Conservation (phyloP, 2,888 invertebrate genomes). For the Arctia plantaginis region DNA sequence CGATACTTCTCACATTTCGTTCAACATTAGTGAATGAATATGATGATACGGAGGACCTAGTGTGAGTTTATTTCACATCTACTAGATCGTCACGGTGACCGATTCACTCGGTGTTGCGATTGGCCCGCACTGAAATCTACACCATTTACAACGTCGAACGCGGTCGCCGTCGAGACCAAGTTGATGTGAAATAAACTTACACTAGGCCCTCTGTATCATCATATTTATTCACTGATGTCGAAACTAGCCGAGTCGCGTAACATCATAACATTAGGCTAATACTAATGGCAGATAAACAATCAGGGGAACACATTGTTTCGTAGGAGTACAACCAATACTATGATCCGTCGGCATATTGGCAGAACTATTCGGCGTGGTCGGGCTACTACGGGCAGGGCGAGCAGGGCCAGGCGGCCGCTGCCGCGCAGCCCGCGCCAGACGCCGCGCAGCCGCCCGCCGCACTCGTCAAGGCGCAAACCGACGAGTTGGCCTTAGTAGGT, state of each 20-base stretch:
- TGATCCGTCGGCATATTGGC: constrained; percentile 95
- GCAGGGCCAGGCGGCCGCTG: constrained; percentile 77
- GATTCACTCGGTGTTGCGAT: too few species aligned
- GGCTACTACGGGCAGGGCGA: constrained; percentile 91
- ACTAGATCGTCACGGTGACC: background rate
- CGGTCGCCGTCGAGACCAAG: too few species aligned
- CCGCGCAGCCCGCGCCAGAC: constrained; percentile 61
- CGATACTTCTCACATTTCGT: background rate
- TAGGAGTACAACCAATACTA: constrained; percentile 92
- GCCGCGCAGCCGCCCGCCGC: constrained; percentile 63
- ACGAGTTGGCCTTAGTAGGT: constrained; percentile 92
- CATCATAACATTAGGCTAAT: constrained; percentile 5
- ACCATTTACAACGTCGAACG: too few species aligned
- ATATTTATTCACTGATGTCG: background rate
- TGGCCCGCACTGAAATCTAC: too few species aligned
- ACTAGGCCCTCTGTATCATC: background rate
- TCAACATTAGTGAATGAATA: too few species aligned
- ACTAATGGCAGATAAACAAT: constrained; percentile 8
- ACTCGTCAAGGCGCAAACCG: constrained; percentile 80
- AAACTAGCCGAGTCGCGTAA: background rate
- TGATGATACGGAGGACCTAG: background rate
- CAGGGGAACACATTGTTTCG: constrained; percentile 52
- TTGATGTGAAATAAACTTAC: background rate
- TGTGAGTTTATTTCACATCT: background rate
- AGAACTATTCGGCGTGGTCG: constrained; percentile 94